Conservation (phyloP, 2,113 vertebrate genomes). For the Urocynchramus pylzowi region DNA sequence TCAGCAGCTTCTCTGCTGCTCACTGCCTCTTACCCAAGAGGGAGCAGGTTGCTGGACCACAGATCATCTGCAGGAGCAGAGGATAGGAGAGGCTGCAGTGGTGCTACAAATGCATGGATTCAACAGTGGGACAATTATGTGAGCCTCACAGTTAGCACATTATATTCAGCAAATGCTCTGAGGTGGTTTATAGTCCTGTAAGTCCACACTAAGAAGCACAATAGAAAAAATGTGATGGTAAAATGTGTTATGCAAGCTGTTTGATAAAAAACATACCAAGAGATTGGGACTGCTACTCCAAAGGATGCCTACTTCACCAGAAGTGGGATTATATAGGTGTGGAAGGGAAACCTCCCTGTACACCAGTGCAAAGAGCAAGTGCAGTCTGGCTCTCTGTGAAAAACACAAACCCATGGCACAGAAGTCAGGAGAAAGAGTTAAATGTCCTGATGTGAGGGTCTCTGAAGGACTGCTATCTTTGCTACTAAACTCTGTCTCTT, state of each 20-base stretch:
- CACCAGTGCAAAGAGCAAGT: neutral
- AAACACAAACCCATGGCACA: neutral
- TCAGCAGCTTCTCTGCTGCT: neutral
- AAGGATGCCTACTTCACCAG: neutral
- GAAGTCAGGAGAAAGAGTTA: neutral
- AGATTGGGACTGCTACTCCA: neutral
- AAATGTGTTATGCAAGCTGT: neutral
- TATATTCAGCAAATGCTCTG: neutral
- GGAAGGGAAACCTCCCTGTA: neutral
- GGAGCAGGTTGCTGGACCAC: neutral
- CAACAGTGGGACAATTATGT: accelerated
- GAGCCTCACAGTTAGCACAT: neutral
- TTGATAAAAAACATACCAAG: neutral
- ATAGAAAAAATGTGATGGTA: neutral
- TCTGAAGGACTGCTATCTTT: neutral
- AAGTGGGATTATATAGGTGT: neutral
- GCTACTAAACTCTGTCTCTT: neutral
- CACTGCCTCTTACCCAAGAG: neutral
- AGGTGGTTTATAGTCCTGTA: neutral
- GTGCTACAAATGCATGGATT: neutral
- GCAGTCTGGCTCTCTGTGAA: neutral
- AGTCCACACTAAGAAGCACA: neutral
- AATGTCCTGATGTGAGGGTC: neutral
- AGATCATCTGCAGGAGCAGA: neutral
- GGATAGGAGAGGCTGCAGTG: neutral